Percentiles rank a stretch among this genome's conserved stretches.
phyloP scores from a whole-genome alignment of 2,888 invertebrate species.

The Aspidapion aeneum region DNA sequence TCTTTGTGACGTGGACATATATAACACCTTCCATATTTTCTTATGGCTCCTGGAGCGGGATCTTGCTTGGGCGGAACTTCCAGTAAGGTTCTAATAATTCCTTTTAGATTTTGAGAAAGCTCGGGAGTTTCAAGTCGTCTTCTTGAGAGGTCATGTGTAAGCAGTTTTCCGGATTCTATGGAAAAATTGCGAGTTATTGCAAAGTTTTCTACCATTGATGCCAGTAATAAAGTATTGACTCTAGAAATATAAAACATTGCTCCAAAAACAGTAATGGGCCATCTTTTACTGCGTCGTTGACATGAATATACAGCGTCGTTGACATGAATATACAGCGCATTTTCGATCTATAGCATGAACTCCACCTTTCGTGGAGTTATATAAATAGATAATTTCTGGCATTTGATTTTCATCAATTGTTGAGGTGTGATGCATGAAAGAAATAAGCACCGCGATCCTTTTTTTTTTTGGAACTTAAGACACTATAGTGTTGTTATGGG shows the following conservation, averaged over 20 bases:
- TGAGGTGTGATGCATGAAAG: slow-evolving; percentile 27
- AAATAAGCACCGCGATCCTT: background rate
- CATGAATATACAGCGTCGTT: no score
- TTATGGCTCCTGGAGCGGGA: slow-evolving; percentile 1
- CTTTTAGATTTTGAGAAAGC: slow-evolving; percentile 13
- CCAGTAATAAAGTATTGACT: slow-evolving; percentile 4
- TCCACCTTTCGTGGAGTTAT: slow-evolving; percentile 14
- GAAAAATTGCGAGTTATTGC: slow-evolving; percentile 8
- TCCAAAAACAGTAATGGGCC: slow-evolving; percentile 12
- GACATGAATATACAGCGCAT: slow-evolving; percentile 13
- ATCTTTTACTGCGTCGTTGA: slow-evolving; percentile 19
- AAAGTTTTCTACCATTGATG: slow-evolving; percentile 1
- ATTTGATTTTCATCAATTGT: slow-evolving; percentile 30
- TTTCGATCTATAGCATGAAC: slow-evolving; percentile 12
- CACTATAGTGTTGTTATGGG: slow-evolving; percentile 22
- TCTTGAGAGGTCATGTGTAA: slow-evolving; percentile 7
- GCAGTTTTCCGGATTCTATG: slow-evolving; percentile 5
- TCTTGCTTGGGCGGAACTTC: background rate
- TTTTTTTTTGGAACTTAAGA: slow-evolving; percentile 27
- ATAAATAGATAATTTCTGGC: slow-evolving; percentile 8
- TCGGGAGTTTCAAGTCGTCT: slow-evolving; percentile 3
- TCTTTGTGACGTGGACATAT: background rate
- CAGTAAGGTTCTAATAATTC: no score
- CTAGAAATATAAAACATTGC: slow-evolving; percentile 14
- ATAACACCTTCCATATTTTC: slow-evolving; percentile 8